Evolutionary conservation across 2,888 invertebrate species (phyloP).

Genomic region (Empis livida): DNA sequence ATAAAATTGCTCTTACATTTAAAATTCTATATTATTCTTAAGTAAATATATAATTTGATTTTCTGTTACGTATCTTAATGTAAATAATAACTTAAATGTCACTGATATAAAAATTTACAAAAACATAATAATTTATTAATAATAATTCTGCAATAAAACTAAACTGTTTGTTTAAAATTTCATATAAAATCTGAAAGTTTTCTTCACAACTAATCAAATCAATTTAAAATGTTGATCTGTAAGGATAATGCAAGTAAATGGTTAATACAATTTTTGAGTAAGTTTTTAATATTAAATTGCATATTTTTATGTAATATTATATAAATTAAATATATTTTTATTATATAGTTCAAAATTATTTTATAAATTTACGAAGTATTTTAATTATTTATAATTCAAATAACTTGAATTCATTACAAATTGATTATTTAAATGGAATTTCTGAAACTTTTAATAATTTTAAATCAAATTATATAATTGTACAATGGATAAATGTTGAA

Average conservation of each 20-base stretch:
- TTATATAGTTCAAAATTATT: conserved; percentile 26
- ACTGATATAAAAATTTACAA: no score
- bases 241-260: not conserved
- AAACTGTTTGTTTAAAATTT: no score
- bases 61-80: no score
- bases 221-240: no score
- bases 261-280: not conserved
- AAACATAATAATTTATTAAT: no score
- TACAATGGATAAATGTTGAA: conserved; percentile 28
- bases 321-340: not conserved
- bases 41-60: no score
- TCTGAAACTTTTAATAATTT: conserved; percentile 11
- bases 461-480: conserved; percentile 4
- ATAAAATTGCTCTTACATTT: no score
- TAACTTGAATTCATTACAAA: conserved; percentile 4
- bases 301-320: not conserved
- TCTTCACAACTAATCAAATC: not conserved
- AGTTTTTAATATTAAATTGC: not conserved
- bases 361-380: conserved; percentile 22
- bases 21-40: no score
- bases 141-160: no score
- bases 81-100: no score
- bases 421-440: conserved; percentile 23
- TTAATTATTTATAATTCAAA: conserved; percentile 24
- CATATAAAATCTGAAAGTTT: not conserved